phyloP scores from a whole-genome alignment of 2,113 vertebrate genomes.

The Leucoraja erinaceus region DNA sequence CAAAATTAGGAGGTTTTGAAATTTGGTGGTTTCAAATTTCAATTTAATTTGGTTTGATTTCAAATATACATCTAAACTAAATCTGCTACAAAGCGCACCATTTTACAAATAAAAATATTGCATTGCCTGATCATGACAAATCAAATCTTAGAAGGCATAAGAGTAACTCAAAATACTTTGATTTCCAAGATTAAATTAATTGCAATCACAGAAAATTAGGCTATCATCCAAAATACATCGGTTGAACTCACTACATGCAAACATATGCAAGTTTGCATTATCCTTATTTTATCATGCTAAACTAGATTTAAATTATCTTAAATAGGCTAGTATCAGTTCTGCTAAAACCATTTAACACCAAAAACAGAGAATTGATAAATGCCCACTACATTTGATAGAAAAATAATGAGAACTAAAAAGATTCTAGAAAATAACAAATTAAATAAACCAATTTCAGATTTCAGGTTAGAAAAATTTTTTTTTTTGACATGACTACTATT shows the following conservation, averaged over 20 bases:
- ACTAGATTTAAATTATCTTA: too few species aligned
- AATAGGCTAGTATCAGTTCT: neutral
- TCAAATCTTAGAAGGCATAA: neutral
- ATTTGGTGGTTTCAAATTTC: neutral
- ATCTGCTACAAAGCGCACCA: neutral
- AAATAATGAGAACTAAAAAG: neutral
- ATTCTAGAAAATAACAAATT: neutral
- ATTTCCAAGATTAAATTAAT: neutral
- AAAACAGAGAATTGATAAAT: neutral
- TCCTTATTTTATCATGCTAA: neutral
- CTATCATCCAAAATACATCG: neutral
- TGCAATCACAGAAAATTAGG: neutral
- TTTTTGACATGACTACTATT: neutral
- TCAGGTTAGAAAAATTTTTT: too few species aligned
- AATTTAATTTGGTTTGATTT: neutral
- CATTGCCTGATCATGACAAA: neutral
- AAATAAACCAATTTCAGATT: too few species aligned
- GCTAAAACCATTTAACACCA: neutral
- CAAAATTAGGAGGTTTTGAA: neutral
- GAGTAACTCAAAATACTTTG: neutral
- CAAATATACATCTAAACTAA: neutral
- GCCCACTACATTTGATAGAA: neutral
- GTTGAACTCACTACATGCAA: neutral
- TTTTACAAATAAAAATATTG: neutral
- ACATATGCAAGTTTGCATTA: neutral